A percentile compares a stretch with the other conserved stretches of the same genome.
phyloP scores from a whole-genome alignment of 2,113 vertebrate genomes.

The Maccullochella peelii region DNA sequence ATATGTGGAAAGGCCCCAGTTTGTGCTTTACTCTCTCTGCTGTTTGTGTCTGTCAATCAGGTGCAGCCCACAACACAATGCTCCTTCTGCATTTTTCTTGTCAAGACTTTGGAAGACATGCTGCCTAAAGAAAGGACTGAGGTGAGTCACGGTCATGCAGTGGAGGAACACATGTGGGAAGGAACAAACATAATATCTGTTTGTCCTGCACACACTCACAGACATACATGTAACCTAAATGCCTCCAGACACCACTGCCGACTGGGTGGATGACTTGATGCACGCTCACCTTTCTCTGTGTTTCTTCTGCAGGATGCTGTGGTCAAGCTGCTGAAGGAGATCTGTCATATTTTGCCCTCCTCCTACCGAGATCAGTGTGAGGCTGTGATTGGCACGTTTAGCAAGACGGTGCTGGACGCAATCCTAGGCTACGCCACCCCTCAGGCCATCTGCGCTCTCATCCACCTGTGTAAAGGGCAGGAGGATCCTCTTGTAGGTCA shows the following conservation, averaged over 20 bases:
- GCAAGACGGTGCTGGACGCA: constrained; percentile 78
- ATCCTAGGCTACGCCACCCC: constrained; percentile 83
- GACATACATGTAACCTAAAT: background rate
- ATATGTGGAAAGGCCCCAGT: background rate
- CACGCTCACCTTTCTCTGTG: background rate
- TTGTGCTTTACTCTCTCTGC: background rate
- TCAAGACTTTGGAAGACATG: constrained; percentile 74
- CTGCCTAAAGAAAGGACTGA: constrained; percentile 78
- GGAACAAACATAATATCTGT: background rate
- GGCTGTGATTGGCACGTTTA: constrained; percentile 80
- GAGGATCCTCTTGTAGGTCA: constrained; percentile 60
- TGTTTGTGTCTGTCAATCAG: constrained; percentile 53
- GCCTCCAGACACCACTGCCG: background rate
- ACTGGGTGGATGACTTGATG: background rate
- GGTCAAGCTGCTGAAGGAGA: constrained; percentile 68
- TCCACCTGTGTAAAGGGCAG: constrained; percentile 79
- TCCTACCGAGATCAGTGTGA: constrained; percentile 79
- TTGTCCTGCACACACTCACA: background rate
- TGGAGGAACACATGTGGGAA: background rate
- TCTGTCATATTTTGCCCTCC: constrained; percentile 84
- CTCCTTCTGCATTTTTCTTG: constrained; percentile 73
- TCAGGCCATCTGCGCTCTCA: constrained; percentile 84
- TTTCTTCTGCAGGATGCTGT: constrained; percentile 71
- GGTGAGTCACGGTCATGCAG: constrained; percentile 55
- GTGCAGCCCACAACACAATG: constrained; percentile 53